Evolutionary conservation across 2,113 vertebrate species (phyloP).

Genomic region (Podarcis muralis): DNA sequence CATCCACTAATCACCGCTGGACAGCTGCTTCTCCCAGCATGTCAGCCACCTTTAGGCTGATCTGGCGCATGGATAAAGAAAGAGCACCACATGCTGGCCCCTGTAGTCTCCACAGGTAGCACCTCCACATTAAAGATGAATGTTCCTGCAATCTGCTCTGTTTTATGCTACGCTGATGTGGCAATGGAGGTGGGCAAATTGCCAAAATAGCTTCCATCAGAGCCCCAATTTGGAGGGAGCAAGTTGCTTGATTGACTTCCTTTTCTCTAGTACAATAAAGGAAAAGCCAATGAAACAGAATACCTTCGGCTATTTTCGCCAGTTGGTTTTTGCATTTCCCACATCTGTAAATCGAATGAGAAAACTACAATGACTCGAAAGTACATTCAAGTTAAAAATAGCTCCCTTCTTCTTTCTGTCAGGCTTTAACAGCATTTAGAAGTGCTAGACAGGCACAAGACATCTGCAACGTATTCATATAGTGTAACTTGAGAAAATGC

Average conservation of each 20-base stretch:
- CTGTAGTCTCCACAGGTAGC: slow-evolving; percentile 24
- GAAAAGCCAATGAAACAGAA: not conserved
- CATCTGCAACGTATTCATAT: not conserved
- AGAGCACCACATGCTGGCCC: slow-evolving; percentile 24
- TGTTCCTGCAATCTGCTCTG: slow-evolving; percentile 12
- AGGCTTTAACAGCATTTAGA: slow-evolving; percentile 6
- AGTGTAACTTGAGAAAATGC: slow-evolving; percentile 6
- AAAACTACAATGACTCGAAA: slow-evolving; percentile 20
- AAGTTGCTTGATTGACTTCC: slow-evolving; percentile 3
- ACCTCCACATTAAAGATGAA: slow-evolving; percentile 31
- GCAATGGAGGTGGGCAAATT: slow-evolving; percentile 17
- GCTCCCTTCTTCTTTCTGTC: slow-evolving; percentile 3
- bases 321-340: not conserved
- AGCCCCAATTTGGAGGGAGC: not conserved
- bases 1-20: slow-evolving; percentile 28
- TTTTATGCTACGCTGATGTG: slow-evolving; percentile 7
- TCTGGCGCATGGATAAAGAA: slow-evolving; percentile 27
- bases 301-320: not conserved
- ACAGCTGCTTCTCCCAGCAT: slow-evolving; percentile 31
- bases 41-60: slow-evolving; percentile 26
- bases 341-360: slow-evolving; percentile 27
- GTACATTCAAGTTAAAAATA: slow-evolving; percentile 31
- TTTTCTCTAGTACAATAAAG: not conserved
- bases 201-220: not conserved
- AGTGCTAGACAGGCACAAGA: not conserved